These are phyloP conservation scores for Rhagophthalmus giganteus DNA, from an alignment of 2,888 invertebrate species.

Conservation along the genomic window DNA sequence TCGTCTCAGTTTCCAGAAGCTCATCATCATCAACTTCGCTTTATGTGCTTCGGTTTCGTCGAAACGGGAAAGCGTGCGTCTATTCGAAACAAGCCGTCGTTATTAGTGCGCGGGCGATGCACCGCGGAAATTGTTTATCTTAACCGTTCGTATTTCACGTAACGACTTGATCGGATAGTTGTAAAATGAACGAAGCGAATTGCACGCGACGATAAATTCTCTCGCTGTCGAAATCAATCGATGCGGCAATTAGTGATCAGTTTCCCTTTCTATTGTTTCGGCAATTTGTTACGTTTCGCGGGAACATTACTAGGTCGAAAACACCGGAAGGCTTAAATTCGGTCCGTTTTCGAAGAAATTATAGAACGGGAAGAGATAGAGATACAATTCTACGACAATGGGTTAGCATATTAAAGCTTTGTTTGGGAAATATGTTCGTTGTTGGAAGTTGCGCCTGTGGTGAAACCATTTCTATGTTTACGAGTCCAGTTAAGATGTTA, in stretches of 20 bases:
- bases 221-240: conserved; percentile 20
- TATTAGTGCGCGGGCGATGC: no score
- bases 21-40: no score
- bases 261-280: conserved; percentile 24
- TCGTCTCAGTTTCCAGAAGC: no score
- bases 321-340: conserved; percentile 9
- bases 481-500: conserved; percentile 26
- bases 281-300: conserved; percentile 16
- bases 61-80: neutral
- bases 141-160: conserved; percentile 26
- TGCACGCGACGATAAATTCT: conserved; percentile 16
- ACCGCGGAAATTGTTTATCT: conserved; percentile 31
- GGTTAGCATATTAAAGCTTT: no score
- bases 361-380: neutral
- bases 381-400: conserved; percentile 2
- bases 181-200: conserved; percentile 9
- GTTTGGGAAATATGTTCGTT: conserved; percentile 6
- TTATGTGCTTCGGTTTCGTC: no score
- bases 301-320: conserved; percentile 12
- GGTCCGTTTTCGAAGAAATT: conserved; percentile 10
- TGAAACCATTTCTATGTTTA: conserved; percentile 19
- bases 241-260: conserved; percentile 21
- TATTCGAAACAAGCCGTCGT: neutral
- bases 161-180: conserved; percentile 30
- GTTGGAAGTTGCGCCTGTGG: conserved; percentile 7